Percentiles rank a stretch among this genome's conserved stretches.
These are phyloP conservation scores for Manacus vitellinus DNA, from an alignment of 2,113 vertebrate genomes.

Conservation along the genomic window DNA sequence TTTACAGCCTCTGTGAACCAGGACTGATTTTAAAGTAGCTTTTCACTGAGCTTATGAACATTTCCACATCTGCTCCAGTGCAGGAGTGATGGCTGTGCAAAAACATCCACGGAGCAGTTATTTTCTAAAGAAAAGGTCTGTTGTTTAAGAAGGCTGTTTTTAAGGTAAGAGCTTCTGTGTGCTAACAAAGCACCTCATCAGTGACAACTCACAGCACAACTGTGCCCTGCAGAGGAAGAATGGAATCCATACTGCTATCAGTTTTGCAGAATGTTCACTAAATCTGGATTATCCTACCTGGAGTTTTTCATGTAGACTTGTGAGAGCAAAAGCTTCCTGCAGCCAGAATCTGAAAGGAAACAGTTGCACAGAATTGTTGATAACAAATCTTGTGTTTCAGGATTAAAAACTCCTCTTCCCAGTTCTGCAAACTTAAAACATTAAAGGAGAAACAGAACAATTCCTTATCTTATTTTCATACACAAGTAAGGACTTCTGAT, in stretches of 20 bases:
- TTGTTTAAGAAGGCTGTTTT: not conserved
- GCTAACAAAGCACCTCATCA: not conserved
- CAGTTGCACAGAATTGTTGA: not conserved
- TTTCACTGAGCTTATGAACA: conserved; percentile 2
- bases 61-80: not conserved
- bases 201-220: not conserved
- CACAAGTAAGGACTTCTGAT: not conserved
- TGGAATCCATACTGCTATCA: not conserved
- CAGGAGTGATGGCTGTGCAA: not conserved
- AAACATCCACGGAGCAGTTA: not conserved
- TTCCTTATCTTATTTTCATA: not conserved
- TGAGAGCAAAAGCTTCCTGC: not conserved
- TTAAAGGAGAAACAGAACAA: not conserved
- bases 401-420: not conserved
- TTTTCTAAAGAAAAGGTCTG: not conserved
- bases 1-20: conserved; percentile 42
- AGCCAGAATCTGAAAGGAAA: not conserved
- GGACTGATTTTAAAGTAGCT: not conserved
- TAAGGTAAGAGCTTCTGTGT: not conserved
- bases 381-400: not conserved
- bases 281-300: not conserved
- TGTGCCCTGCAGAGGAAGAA: not conserved
- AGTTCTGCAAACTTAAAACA: not conserved
- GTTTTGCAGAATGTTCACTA: not conserved
- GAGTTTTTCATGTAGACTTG: not conserved